Conservation (phyloP, 2,888 invertebrate genomes). For the Clepsis dumicolana region DNA sequence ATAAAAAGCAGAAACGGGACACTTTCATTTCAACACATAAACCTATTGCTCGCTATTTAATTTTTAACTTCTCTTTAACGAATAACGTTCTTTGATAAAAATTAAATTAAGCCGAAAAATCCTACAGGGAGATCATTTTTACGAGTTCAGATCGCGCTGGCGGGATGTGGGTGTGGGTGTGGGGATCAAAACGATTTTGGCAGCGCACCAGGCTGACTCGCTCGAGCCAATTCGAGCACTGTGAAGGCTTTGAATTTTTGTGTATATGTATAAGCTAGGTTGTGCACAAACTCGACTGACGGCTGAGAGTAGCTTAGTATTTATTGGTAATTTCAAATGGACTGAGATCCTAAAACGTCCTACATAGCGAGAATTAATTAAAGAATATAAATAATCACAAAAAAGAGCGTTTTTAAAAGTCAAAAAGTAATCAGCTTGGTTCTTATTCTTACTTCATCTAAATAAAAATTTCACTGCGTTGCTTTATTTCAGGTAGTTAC, state of each 20-base stretch:
- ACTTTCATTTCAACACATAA: slow-evolving; percentile 10
- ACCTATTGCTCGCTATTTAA: slow-evolving; percentile 39
- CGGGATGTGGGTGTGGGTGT: slow-evolving; percentile 9
- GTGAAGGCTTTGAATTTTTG: slow-evolving; percentile 30
- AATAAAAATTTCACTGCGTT: no score
- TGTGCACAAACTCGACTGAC: background rate
- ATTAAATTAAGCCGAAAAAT: slow-evolving; percentile 38
- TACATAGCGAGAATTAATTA: no score
- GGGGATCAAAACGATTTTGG: slow-evolving; percentile 24
- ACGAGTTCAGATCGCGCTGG: slow-evolving; percentile 26
- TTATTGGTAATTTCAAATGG: no score
- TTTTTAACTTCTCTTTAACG: slow-evolving; percentile 40
- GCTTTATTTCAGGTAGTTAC: no score
- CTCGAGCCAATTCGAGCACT: slow-evolving; percentile 4
- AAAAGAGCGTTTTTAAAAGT: no score
- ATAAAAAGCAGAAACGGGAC: slow-evolving; percentile 12
- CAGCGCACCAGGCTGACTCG: slow-evolving; percentile 29
- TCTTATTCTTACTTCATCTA: no score
- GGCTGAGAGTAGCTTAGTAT: no score
- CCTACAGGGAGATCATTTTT: slow-evolving; percentile 38
- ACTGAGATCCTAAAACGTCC: no score
- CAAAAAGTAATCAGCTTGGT: no score
- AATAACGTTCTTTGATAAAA: slow-evolving; percentile 39
- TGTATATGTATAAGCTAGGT: slow-evolving; percentile 7
- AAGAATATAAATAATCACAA: no score